Percentiles rank a stretch among this genome's conserved stretches.
Evolutionary conservation across 2,797 vertebrate genomes (phyloP).

Genomic region (Basileuterus tristriatus): DNA sequence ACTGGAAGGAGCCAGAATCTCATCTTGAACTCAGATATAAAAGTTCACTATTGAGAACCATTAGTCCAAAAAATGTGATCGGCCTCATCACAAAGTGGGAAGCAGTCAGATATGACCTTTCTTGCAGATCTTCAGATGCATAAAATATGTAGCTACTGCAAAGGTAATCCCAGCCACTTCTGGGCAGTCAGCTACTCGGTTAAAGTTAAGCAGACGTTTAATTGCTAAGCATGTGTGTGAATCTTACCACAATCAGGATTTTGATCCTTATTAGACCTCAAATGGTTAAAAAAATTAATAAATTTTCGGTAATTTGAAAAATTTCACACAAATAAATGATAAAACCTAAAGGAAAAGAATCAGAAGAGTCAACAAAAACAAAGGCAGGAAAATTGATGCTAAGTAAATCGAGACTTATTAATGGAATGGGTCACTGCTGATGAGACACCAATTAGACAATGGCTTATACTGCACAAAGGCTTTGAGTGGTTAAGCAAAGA

Average conservation of each 20-base stretch:
- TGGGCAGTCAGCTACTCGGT: neutral
- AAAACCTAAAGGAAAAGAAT: neutral
- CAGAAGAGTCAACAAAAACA: neutral
- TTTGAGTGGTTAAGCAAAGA: neutral
- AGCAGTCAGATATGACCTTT: neutral
- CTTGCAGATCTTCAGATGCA: neutral
- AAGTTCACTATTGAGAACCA: neutral
- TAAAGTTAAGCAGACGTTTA: neutral
- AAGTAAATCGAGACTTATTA: neutral
- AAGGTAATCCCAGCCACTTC: neutral
- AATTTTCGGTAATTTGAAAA: neutral
- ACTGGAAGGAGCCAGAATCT: neutral
- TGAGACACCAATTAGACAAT: neutral
- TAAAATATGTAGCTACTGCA: neutral
- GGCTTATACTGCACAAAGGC: neutral
- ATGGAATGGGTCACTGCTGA: neutral
- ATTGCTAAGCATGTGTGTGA: neutral
- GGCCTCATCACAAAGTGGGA: neutral
- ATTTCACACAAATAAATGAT: neutral
- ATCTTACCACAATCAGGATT: neutral
- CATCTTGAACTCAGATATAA: neutral
- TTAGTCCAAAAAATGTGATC: neutral
- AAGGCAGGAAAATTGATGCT: neutral
- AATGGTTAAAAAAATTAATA: neutral
- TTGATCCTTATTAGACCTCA: neutral